Base-by-base conservation (phyloP, 2,797 vertebrate species). In the Sebastes reedi region DNA sequence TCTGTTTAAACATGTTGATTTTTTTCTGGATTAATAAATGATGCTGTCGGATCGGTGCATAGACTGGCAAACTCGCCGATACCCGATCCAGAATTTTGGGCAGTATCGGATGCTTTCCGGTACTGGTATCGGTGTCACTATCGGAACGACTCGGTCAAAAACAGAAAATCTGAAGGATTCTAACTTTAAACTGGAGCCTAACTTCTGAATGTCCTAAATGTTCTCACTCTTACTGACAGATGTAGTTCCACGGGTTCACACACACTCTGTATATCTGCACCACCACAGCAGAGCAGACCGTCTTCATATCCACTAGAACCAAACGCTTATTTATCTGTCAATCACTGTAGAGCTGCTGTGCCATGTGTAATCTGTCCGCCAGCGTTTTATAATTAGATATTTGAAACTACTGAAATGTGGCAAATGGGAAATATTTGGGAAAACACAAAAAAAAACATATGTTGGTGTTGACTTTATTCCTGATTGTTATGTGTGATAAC, bases 121-220 rank as follows among this genome's bases (percentile, higher is more conserved):
- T 42, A 42, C 39, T 42, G 12, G 39, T 42, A 42, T 42, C 39
- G 13, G 39, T 42, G 13, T 42, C 39, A 14, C 39, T 16, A 36
- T 36, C 34, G 34, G 34, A 36, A 36, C 12, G 34, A 13, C 12
- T 36, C 16, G 6, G 18, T 18, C 14, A 50, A 50, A 50, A 50
- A 18, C 42, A 50, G 42, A 20, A 50, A 50, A 50, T 59, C 11
- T 55, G 29, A 29, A 52, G 75, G 71, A 81, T 83, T 86, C 67
- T 54, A 72, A 79, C 78, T 65, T 75, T 50, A 64, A 77, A 62
- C 3, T 52, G 4, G 9, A 72, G 77, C 24, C 55, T 25, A 71
- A 50, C 46, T 70, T 13, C 54, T 62, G 42, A 74, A 71, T 67
- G 60, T 76, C 16, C 12, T 42, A 22, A 52, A 72, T 72, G 46